Evolutionary conservation across 2,888 invertebrate species (phyloP), one percentile per base, ranked within the genome.

Genomic region (Lordiphosa andalusiaca): DNA sequence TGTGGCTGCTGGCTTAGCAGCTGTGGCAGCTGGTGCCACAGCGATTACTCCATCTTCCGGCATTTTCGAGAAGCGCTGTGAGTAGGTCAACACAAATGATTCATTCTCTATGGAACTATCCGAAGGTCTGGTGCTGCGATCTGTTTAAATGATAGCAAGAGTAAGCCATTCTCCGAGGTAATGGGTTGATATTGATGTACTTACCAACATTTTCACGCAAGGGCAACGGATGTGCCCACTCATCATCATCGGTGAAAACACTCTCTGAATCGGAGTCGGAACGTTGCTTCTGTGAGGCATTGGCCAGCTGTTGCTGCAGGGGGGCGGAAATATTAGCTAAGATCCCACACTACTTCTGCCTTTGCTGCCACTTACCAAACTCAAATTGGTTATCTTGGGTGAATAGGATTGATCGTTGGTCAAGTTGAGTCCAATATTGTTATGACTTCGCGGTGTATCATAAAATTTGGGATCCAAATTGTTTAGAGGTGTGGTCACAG

Each of bases 201-300:
- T 67, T 72, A 88, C 89, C 88, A 60, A 86, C 80, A 77, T 87
- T 88, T 73, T 88, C 89, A 42, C 89, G 88, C 38, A 89, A 67
- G 2, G 91, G 90, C 55, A 91, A 87, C 19, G 92, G 91, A 69
- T 91, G 90, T 3, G 90, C 88, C 91, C 92, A 93, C 80, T 93
- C 93, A 76, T 93, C 93, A 67, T 94, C 93, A 75, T 94, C 93
- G 6, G 93, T 93, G 68, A 93, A 93, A 4, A 93, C 93, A 77
- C 92, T 93, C 85, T 93, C 92, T 0, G 93, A 93, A 85, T 93
- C 92, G 0, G 93, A 93, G 61, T 93, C 93, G 42, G 89, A 90
- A 44, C 88, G 88, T 38, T 80, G 77, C 37, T 77, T 78, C 40
- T 44, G 44, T 33, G 61, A 73, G 7, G 70, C 59, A 64, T 64